Evolutionary conservation across 2,113 vertebrate genomes (phyloP), one percentile per base, ranked within the genome.

Genomic region (Thymallus thymallus): DNA sequence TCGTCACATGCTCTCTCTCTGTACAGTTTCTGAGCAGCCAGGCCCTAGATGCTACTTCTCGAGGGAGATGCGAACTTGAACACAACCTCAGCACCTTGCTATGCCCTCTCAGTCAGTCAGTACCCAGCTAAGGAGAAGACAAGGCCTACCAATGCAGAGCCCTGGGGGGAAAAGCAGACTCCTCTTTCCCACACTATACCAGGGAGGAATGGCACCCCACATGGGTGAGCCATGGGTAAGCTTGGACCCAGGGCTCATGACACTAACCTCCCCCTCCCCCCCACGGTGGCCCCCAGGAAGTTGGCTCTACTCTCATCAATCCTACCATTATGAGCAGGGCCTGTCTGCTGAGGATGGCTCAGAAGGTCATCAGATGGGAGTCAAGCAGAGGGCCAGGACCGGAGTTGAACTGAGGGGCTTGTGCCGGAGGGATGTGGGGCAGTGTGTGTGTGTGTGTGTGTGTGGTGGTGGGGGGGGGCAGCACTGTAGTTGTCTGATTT

Each of bases 331-430:
- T 92, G 82, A 89, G 72, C 24, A 3, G 69, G 79, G 78, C 74
- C 75, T 64, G 84, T 87, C 83, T 85, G 85, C 81, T 79, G 72
- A 88, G 78, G 82, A 84, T 72, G 69, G 64, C 84, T 80, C 79
- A 90, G 84, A 91, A 92, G 92, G 91, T 92, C 90, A 93, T 91
- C 92, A 89, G 91, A 91, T 89, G 86, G 84, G 85, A 88, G 82
- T 86, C 80, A 83, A 85, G 78, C 67, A 82, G 79, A 87, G 78
- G 75, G 73, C 80, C 74, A 72, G 9, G 1, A 23, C 65, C 75
- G 41, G 82, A 80, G 76, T 69, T 71, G 79, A 83, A 85, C 80
- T 62, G 69, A 70, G 55, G 75, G 77, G 80, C 68, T 75, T 83
- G 83, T 85, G 68, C 75, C 7, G 70, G 56, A 70, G 71, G 70